phyloP scores from a whole-genome alignment of 2,113 vertebrate genomes.

The Pangasianodon hypophthalmus region DNA sequence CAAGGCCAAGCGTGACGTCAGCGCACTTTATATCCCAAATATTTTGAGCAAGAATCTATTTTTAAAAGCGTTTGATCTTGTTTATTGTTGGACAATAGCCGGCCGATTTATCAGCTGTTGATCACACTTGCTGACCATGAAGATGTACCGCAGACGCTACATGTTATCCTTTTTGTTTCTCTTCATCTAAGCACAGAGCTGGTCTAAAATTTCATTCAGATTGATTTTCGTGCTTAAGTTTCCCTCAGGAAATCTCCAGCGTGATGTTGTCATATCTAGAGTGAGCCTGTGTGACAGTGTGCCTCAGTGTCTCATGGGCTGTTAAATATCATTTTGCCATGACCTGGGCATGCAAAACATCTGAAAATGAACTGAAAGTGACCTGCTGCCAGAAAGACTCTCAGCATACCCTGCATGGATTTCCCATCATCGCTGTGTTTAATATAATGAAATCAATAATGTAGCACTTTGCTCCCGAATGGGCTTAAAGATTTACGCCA shows the following conservation, averaged over 20 bases:
- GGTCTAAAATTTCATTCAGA: constrained; percentile 6
- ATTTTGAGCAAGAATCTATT: constrained; percentile 31
- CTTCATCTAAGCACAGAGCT: background rate
- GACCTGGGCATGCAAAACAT: constrained; percentile 60
- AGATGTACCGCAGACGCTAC: background rate
- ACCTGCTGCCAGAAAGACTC: constrained; percentile 44
- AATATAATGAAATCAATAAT: constrained; percentile 70
- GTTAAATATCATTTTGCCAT: constrained; percentile 61
- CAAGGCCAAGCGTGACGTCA: constrained; percentile 36
- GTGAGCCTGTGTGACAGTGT: constrained; percentile 9
- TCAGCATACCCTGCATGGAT: constrained; percentile 48
- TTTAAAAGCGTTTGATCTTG: constrained; percentile 33
- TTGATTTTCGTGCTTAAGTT: background rate
- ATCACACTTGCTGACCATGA: background rate
- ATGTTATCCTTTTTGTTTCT: background rate
- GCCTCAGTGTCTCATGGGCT: constrained; percentile 31
- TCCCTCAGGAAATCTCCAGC: background rate
- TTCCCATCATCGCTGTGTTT: constrained; percentile 63
- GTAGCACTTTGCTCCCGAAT: constrained; percentile 55
- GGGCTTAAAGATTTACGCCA: constrained; percentile 64
- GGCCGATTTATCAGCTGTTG: background rate
- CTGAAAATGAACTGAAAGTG: constrained; percentile 52
- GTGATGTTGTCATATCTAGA: background rate
- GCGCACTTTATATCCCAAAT: constrained; percentile 20
- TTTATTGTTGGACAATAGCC: background rate